Base-by-base conservation (phyloP, 23 tunicate genomes). In the Clavelina lepadiformis region DNA sequence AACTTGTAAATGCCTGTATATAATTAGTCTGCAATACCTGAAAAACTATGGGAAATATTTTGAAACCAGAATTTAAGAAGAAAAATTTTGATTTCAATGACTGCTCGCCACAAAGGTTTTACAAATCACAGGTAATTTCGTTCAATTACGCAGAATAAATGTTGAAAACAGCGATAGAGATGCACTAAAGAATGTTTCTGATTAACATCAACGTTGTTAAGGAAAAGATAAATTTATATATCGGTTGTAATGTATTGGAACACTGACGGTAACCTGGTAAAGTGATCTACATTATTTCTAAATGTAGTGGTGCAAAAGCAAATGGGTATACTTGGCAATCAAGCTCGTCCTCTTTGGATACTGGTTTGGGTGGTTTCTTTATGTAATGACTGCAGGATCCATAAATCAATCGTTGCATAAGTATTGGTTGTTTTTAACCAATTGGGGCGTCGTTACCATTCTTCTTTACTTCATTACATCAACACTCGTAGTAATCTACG, bases 361-460 rank as follows among this genome's bases (percentile, higher is more conserved):
- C 58, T 72, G 78, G 78, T 27, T 58, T 2, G 78, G 38, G 11
- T 58, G 56, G 68, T 72, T 72, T 24, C 30, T 72, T 4, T 28
- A 38, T 23, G 15, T 7, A 5, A 7, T 66, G 5, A 46, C 13
- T 18, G 19, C 8, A 27, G 18, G 19, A 3, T 6, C 7, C 5
- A 5, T n/a, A 34, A 63, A n/a, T n/a, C n/a, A n/a, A n/a, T n/a
- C n/a, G n/a, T n/a, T 27, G 3, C 37, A 11, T 28, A 46, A 36
- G 29, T 72, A 44, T 37, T 72, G 78, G 78, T 58, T 72, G 7
- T 72, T 72, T 72, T 44, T 72, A 23, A 72, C 78, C 29, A 72
- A 72, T 27, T 72, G 78, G 78, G 78, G 78, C 13, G 58, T 72
- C 1, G 46, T 59, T 3, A 20, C 35, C 1, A 5, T 58, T 19